phyloP scores from a whole-genome alignment of 2,888 invertebrate species.

The Crepidodera aurea region DNA sequence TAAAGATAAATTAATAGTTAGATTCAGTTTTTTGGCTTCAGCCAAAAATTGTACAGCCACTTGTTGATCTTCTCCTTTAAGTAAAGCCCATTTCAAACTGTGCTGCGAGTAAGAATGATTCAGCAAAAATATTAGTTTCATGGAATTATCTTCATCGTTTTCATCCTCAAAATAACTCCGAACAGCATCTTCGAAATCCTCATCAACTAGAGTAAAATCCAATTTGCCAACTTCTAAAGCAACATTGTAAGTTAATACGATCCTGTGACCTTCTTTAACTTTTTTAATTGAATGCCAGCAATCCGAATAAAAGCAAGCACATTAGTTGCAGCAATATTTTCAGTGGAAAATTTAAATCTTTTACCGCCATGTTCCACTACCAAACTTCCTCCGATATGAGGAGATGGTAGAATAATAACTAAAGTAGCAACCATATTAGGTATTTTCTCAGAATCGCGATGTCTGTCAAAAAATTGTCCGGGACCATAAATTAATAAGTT shows the following conservation, averaged over 20 bases:
- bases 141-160: neutral
- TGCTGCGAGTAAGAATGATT: constrained; percentile 10
- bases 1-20: neutral
- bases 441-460: constrained; percentile 10
- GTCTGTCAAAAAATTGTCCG: constrained; percentile 3
- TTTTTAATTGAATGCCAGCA: constrained; percentile 7
- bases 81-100: constrained; percentile 9
- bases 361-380: neutral
- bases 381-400: constrained; percentile 11
- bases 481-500: constrained; percentile 12
- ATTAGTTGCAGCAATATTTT: neutral
- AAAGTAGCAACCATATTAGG: constrained; percentile 13
- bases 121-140: neutral
- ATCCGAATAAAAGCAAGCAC: constrained; percentile 6
- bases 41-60: neutral
- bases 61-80: neutral
- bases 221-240: neutral
- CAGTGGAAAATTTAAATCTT: neutral
- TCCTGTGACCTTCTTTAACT: neutral
- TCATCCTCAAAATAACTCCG: neutral
- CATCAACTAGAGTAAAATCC: neutral
- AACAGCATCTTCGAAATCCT: neutral
- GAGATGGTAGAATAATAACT: constrained; percentile 10
- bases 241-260: constrained; percentile 6
- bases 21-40: neutral